Base-by-base conservation (phyloP, 2,113 vertebrate species). In the Pseudolaguvia tuberculata region DNA sequence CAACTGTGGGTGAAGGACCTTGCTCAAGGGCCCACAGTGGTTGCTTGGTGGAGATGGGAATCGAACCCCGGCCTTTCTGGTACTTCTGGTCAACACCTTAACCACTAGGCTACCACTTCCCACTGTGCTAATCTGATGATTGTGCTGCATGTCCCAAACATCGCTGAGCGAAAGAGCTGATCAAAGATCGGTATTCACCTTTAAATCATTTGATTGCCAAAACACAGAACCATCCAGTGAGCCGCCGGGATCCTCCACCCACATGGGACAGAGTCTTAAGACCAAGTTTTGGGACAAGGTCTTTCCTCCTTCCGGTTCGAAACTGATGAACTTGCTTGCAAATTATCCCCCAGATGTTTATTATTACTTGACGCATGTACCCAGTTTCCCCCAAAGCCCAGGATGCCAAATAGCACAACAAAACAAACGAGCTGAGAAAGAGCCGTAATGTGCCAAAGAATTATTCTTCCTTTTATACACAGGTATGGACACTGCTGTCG, bases 381-480 rank as follows among this genome's bases (percentile, higher is more conserved):
- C 35, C 13, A 5, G 18, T 39, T 66, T 76, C 59, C 63, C 68
- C 1, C 6, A 61, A 58, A 56, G 65, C 65, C 63, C 3, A 7
- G 47, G 67, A 47, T 42, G 31, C 31, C 31, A 48, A n/a, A 45
- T 56, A 62, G 31, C 31, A 48, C 56, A 42, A 45, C 66, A 55
- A 48, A 63, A 77, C 47, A 70, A 77, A 77, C 61, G 65, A 70
- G 48, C 31, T 70, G 21, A 21, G 75, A 77, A 71, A 47, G 50
- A 77, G 67, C 42, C 48, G 18, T 77, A 71, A 77, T 55, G 68
- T 45, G 67, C 51, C 31, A 15, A 31, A 62, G 57, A 62, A 63
- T 77, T 5, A 68, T 58, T 31, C n/a, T 53, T 53, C 47, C 56
- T 55, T 52, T 45, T 45, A 48, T 29, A 68, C 68, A 70, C 21